These are phyloP conservation scores for Tympanuchus pallidicinctus DNA, from an alignment of 2,113 vertebrate species.

Conservation along the genomic window DNA sequence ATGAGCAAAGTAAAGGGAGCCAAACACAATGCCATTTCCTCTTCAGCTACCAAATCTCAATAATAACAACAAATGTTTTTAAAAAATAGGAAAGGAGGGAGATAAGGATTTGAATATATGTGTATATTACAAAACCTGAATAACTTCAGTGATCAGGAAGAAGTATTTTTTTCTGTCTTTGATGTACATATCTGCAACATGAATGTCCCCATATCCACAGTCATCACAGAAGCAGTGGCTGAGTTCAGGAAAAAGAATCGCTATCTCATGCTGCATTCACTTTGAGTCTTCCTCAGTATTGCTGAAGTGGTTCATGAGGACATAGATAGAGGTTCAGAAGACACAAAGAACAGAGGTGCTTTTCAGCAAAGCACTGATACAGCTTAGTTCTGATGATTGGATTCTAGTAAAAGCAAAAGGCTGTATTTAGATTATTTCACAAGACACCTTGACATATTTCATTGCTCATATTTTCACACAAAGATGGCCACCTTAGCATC, in stretches of 20 bases:
- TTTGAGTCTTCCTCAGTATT: conserved; percentile 65
- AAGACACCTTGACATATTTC: not conserved
- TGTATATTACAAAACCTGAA: conserved; percentile 48
- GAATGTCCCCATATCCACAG: conserved; percentile 55
- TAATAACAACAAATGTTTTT: not conserved
- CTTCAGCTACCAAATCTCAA: not conserved
- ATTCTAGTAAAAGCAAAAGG: not conserved
- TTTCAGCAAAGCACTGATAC: conserved; percentile 4
- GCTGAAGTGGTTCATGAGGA: conserved; percentile 62
- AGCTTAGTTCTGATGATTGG: not conserved
- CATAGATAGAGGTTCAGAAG: conserved; percentile 58
- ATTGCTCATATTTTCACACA: not conserved
- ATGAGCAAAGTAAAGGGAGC: not conserved
- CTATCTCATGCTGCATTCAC: conserved; percentile 72
- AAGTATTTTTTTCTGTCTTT: conserved; percentile 29
- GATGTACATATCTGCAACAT: conserved; percentile 48
- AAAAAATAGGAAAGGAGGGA: not conserved
- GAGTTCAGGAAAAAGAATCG: conserved; percentile 69
- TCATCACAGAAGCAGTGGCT: conserved; percentile 65
- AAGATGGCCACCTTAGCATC: not conserved
- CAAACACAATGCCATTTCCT: not conserved
- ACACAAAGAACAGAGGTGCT: conserved; percentile 14
- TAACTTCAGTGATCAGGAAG: conserved; percentile 56
- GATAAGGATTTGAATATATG: conserved; percentile 13
- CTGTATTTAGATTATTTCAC: not conserved